Evolutionary conservation across 2,888 invertebrate genomes (phyloP).

Genomic region (Dryobota labecula): DNA sequence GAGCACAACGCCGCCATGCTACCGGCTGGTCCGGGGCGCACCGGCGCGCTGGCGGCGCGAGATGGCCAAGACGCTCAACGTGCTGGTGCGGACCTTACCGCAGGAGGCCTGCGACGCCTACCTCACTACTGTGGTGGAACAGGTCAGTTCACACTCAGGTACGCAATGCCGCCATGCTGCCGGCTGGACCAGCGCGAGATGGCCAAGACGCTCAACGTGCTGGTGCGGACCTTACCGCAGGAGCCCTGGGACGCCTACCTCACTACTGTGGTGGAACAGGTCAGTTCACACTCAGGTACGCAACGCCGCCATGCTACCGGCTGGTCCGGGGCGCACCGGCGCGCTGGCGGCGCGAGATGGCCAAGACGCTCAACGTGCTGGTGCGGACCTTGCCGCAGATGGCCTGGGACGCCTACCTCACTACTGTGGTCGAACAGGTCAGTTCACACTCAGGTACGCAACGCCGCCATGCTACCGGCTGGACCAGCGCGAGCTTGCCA

Average conservation of each 20-base stretch:
- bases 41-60: constrained; percentile 91
- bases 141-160: too few relatives aligned
- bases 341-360: constrained; percentile 90
- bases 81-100: constrained; percentile 93
- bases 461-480: too few relatives aligned
- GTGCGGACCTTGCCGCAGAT: constrained; percentile 94
- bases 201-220: too few relatives aligned
- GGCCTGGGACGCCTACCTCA: constrained; percentile 94
- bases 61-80: constrained; percentile 91
- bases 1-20: constrained; percentile 93
- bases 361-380: constrained; percentile 92
- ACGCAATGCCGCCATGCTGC: too few relatives aligned
- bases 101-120: constrained; percentile 95
- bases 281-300: constrained; percentile 92
- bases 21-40: constrained; percentile 91
- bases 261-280: too few relatives aligned
- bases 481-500: too few relatives aligned
- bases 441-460: too few relatives aligned
- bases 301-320: constrained; percentile 94
- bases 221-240: too few relatives aligned
- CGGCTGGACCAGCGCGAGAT: too few relatives aligned
- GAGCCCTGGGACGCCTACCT: too few relatives aligned
- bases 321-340: constrained; percentile 91
- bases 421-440: constrained; percentile 95
- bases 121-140: constrained; percentile 95